Conservation (phyloP, 64 coral and sea anemone species). For the Platygyra sinensis region DNA sequence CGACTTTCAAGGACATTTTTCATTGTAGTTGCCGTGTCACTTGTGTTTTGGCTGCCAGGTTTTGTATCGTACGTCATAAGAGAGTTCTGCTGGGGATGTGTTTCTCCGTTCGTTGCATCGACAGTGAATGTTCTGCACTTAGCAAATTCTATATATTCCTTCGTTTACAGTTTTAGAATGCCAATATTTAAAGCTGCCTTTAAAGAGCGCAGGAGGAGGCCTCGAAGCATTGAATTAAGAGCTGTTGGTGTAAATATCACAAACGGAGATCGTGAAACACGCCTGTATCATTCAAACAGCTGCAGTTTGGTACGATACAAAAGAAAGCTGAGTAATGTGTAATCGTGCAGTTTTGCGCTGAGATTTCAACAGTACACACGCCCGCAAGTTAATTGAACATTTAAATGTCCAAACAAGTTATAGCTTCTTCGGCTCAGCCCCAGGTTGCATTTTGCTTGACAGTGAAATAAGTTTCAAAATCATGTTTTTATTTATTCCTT, state of each 20-base stretch:
- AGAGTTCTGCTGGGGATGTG: background rate
- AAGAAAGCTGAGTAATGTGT: no score
- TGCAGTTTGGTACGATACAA: no score
- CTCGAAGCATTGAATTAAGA: background rate
- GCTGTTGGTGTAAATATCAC: background rate
- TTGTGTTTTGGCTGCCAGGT: conserved; percentile 2
- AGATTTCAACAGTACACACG: no score
- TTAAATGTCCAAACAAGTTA: no score
- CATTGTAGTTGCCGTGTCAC: background rate
- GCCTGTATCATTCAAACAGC: no score
- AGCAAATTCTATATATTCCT: background rate
- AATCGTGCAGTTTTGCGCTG: no score
- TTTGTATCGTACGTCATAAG: background rate
- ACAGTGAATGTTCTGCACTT: background rate
- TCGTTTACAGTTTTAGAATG: conserved; percentile 5
- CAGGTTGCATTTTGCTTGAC: no score
- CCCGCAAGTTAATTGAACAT: no score
- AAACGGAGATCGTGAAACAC: no score
- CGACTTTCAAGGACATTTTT: conserved; percentile 6
- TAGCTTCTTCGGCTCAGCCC: no score
- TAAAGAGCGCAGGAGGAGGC: background rate
- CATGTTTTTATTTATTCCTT: no score
- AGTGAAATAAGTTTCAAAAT: no score
- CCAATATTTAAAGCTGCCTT: conserved; percentile 1
- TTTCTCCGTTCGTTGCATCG: background rate